Base-by-base conservation (phyloP, 2,797 vertebrate genomes). In the Borostomias antarcticus region DNA sequence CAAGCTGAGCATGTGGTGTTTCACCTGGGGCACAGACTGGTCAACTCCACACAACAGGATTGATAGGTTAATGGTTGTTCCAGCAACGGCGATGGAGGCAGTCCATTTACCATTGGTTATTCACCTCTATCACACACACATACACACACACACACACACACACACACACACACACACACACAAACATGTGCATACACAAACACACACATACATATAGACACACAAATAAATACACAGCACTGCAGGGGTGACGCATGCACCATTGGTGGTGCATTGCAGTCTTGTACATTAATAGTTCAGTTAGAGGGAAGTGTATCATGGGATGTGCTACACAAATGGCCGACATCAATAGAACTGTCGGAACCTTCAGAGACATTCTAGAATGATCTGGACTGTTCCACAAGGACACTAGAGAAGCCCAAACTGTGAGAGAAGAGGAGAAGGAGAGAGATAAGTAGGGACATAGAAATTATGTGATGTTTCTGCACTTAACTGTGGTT, bases 91-190 rank as follows among this genome's bases (percentile, higher is more conserved):
- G n/a, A 58, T 61, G 53, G 51, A 79, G 56, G 66, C 71, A 78
- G 70, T 66, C 87, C 85, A 91, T 73, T 88, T 88, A 86, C 74
- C 76, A 75, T 56, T 54, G 62, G 80, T 85, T 88, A 82, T 84
- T 86, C 76, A 63, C 61, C 70, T 67, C 68, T 63, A 57, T 8
- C 43, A 11, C 25, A 64, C 33, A 35, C 57, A 58, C 61, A 30
- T 26, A 54, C 50, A 50, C 66, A 45, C 52, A 11, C 26, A 30
- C 53, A 32, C 21, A 23, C 43, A 19, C 28, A 58, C 30, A 30
- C 28, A 50, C 65, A 59, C 26, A 68, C 66, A 61, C 29, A 45
- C 11, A 43, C 11, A 19, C 37, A 60, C 4, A 7, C 29, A 62
- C 48, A 1, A 23, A 30, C 64, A 72, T 29, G 61, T 65, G 64